These are phyloP conservation scores for Notodonta ziczac DNA, from an alignment of 2,888 invertebrate genomes.

Conservation along the genomic window DNA sequence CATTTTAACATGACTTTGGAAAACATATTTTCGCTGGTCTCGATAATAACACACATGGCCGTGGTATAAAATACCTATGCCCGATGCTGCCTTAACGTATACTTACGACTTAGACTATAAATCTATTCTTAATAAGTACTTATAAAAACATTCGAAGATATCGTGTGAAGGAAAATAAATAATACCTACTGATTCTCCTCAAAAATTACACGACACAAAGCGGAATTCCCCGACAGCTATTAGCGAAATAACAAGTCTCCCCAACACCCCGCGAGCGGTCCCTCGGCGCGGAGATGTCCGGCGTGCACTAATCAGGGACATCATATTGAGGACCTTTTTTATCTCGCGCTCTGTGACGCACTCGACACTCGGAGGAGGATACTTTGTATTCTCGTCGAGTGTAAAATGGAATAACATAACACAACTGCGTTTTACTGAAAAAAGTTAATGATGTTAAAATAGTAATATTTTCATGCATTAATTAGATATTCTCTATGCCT, in stretches of 20 bases:
- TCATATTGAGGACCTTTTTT: conserved; percentile 1
- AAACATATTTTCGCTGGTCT: too few species aligned
- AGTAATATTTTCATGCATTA: too few species aligned
- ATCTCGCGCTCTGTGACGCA: conserved; percentile 1
- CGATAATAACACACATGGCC: too few species aligned
- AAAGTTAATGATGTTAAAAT: too few species aligned
- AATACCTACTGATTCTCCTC: background rate
- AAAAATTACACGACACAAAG: background rate
- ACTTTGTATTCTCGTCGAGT: background rate
- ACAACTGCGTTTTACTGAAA: too few species aligned
- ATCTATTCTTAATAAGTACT: too few species aligned
- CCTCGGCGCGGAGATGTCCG: background rate
- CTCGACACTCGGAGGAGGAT: background rate
- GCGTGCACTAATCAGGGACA: conserved; percentile 5
- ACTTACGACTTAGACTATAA: too few species aligned
- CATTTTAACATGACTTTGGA: too few species aligned
- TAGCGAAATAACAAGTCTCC: background rate
- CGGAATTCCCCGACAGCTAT: background rate
- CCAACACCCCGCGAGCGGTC: background rate
- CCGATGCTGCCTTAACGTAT: too few species aligned
- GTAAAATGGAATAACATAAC: too few species aligned
- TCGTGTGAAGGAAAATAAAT: background rate
- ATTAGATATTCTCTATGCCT: too few species aligned
- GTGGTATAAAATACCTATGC: too few species aligned
- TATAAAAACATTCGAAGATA: background rate